Percentiles rank a stretch among this genome's conserved stretches.
Evolutionary conservation across 2,113 vertebrate species (phyloP).

Genomic region (Pipa parva): DNA sequence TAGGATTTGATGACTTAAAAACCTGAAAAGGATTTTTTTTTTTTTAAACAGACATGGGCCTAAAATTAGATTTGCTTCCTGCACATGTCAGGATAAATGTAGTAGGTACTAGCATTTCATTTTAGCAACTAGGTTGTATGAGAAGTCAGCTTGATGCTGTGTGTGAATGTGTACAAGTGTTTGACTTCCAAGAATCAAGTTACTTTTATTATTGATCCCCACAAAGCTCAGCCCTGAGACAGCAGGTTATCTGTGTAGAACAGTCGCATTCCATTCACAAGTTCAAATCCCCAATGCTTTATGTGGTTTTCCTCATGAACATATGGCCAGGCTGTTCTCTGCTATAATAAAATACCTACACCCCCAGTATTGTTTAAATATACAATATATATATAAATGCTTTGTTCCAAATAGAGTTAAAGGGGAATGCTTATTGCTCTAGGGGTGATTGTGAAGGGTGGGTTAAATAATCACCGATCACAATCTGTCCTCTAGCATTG

Average conservation of each 20-base stretch:
- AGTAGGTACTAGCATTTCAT: slow-evolving; percentile 66
- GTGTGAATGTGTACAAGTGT: slow-evolving; percentile 20
- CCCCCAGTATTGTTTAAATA: no score
- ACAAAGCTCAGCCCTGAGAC: not conserved
- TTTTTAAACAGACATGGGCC: slow-evolving; percentile 50
- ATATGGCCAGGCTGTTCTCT: not conserved
- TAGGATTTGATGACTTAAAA: slow-evolving; percentile 59
- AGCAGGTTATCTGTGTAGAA: slow-evolving; percentile 9
- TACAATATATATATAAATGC: no score
- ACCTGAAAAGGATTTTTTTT: slow-evolving; percentile 53
- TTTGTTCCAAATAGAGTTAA: no score
- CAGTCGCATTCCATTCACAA: not conserved
- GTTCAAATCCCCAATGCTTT: not conserved
- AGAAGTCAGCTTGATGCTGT: slow-evolving; percentile 15
- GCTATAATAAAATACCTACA: no score
- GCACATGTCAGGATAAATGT: slow-evolving; percentile 65
- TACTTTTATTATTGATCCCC: slow-evolving; percentile 19
- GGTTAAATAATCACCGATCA: no score
- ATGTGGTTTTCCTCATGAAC: not conserved
- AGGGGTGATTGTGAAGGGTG: no score
- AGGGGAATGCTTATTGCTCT: no score
- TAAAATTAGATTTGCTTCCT: slow-evolving; percentile 67
- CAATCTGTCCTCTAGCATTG: no score
- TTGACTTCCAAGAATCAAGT: slow-evolving; percentile 16
- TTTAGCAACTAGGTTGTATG: slow-evolving; percentile 67